phyloP scores from a whole-genome alignment of 30 jellyfish, hydroid and myxozoan species.

The Cassiopea andromeda region DNA sequence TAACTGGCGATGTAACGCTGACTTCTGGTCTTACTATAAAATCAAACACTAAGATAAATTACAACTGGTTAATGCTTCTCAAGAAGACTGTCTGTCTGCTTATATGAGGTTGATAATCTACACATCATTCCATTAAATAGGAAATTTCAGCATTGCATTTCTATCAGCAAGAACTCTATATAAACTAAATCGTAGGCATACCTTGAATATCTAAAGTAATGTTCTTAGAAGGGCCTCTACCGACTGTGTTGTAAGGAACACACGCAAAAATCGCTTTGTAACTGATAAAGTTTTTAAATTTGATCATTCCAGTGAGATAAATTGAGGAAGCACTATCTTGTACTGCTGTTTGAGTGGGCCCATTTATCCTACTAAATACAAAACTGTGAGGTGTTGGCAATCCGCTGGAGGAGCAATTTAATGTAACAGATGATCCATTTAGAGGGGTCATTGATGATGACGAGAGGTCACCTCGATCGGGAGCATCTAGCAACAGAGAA shows the following conservation, averaged over 20 bases:
- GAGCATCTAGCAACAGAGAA: background rate
- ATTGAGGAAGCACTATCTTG: background rate
- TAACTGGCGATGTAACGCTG: background rate
- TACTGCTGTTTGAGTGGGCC: background rate
- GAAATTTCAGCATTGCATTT: background rate
- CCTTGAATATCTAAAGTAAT: slow-evolving; percentile 39
- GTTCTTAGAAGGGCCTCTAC: slow-evolving; percentile 17
- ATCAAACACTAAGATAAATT: background rate
- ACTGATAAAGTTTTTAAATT: background rate
- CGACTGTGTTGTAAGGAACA: slow-evolving; percentile 32
- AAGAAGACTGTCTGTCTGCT: background rate
- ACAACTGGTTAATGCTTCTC: background rate
- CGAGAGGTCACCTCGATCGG: background rate
- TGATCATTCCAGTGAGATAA: background rate
- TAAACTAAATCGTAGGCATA: background rate
- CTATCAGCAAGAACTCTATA: background rate
- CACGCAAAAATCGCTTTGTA: slow-evolving; percentile 38
- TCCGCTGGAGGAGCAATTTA: background rate
- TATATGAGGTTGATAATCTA: no score
- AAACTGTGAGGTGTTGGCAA: background rate
- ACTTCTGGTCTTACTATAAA: background rate
- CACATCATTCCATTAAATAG: background rate
- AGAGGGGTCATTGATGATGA: background rate
- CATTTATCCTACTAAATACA: background rate
- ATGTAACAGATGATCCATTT: background rate